phyloP scores from a whole-genome alignment of 2,113 vertebrate genomes.

The Mobula hypostoma region DNA sequence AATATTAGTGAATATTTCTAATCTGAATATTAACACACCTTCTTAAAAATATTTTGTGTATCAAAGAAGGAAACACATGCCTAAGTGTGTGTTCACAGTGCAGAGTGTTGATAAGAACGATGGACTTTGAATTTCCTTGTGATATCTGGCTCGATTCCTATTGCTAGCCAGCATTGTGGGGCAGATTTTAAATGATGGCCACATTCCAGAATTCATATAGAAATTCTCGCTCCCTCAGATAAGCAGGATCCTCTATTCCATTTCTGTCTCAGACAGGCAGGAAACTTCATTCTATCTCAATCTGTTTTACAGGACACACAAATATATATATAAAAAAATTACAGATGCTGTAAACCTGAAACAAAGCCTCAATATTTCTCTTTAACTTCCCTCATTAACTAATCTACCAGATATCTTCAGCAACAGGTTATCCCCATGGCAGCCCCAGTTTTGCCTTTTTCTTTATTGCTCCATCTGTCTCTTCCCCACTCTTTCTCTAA shows the following conservation, averaged over 20 bases:
- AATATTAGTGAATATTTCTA: background rate
- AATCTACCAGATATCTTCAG: too few relatives aligned
- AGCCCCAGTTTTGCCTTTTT: too few relatives aligned
- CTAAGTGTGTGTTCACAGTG: background rate
- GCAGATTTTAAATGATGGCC: background rate
- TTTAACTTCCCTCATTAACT: too few relatives aligned
- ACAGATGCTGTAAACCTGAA: too few relatives aligned
- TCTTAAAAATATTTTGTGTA: background rate
- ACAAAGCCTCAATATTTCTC: too few relatives aligned
- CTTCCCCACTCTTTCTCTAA: too few relatives aligned
- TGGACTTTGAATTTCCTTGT: background rate
- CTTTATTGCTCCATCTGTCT: too few relatives aligned
- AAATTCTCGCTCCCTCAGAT: background rate
- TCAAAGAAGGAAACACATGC: background rate
- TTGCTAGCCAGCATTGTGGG: background rate
- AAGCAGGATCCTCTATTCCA: background rate
- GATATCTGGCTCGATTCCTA: background rate
- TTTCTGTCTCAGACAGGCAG: background rate
- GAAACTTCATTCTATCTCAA: background rate
- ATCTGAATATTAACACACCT: background rate
- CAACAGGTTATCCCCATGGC: too few relatives aligned
- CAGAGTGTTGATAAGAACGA: background rate
- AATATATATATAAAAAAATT: background rate
- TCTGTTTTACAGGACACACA: background rate
- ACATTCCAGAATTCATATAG: background rate